Base-by-base conservation (phyloP, 2,113 vertebrate genomes). In the Ploceus nigricollis region DNA sequence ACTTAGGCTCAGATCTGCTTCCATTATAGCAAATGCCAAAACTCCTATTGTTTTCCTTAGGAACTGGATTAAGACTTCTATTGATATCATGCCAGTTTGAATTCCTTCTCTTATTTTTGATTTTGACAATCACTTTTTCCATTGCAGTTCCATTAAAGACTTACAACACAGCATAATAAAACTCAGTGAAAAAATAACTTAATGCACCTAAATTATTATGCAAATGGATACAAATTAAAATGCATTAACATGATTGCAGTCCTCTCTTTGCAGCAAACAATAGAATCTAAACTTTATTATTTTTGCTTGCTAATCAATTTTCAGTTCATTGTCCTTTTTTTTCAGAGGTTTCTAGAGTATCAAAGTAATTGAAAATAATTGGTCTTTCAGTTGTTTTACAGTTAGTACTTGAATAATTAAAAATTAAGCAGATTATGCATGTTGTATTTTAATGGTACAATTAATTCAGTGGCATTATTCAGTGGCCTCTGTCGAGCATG, bases 51-150 rank as follows among this genome's bases (percentile, higher is more conserved):
- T 95, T 91, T 95, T 94, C 70, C 48, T 19, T 91, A 73, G 57
- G 50, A 93, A 65, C 48, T 79, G 78, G 70, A 93, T 93, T 95
- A 85, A 57, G 53, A n/a, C 50, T 79, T 89, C 24, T 88, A 70
- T 76, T 91, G 84, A 77, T 94, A 91, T 47, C 42, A 40, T 87
- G 82, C 84, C 91, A 97, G 70, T 93, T 68, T 91, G 58, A 96
- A 94, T 96, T 95, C 82, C 42, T 90, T 79, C 58, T 79, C 65
- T 54, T 87, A 33, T 57, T 92, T 85, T 86, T 93, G 76, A 73
- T 94, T 81, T 89, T 73, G 48, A 94, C 73, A 88, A 86, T 95
- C 82, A 90, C 54, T 90, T 93, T 91, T 96, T 91, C 84, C 89
- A 93, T 80, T 95, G 79, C 82, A 58, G 45, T 80, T 89, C 54